Conservation (phyloP, 2,797 vertebrate species). For the Lithobates sylvaticus region DNA sequence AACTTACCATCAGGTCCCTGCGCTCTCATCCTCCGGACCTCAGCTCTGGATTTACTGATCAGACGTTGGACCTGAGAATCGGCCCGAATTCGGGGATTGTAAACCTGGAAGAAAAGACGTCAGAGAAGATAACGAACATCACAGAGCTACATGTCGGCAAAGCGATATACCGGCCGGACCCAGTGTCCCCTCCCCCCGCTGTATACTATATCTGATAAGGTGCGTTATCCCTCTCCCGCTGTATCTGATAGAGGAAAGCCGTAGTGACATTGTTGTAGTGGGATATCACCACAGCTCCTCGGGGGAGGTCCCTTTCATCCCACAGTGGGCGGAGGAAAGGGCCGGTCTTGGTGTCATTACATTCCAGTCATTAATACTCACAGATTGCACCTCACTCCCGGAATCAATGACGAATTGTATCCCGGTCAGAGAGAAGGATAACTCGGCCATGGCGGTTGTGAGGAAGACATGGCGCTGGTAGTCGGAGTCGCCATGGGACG, state of each 20-base stretch:
- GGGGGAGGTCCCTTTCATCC: no score
- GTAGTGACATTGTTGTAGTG: no score
- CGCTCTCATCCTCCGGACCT: constrained; percentile 82
- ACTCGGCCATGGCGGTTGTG: constrained; percentile 84
- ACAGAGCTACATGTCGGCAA: no score
- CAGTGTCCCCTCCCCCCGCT: no score
- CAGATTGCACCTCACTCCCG: constrained; percentile 87
- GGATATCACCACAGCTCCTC: no score
- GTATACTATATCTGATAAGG: no score
- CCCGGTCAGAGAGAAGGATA: constrained; percentile 85
- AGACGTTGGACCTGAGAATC: constrained; percentile 87
- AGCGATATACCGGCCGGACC: no score
- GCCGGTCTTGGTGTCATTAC: no score
- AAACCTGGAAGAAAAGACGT: constrained; percentile 76
- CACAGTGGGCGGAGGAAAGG: no score
- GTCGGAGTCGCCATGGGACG: rapidly evolving
- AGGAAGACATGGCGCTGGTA: constrained; percentile 79
- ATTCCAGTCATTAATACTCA: constrained; percentile 72
- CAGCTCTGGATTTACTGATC: constrained; percentile 90
- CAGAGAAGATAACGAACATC: not conserved
- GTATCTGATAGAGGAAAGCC: no score
- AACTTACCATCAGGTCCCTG: constrained; percentile 66
- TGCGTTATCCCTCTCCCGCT: no score
- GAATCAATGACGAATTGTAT: constrained; percentile 88
- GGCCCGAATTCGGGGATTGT: constrained; percentile 90